Conservation (phyloP, 2,797 vertebrate genomes). For the Tangara arthus region DNA sequence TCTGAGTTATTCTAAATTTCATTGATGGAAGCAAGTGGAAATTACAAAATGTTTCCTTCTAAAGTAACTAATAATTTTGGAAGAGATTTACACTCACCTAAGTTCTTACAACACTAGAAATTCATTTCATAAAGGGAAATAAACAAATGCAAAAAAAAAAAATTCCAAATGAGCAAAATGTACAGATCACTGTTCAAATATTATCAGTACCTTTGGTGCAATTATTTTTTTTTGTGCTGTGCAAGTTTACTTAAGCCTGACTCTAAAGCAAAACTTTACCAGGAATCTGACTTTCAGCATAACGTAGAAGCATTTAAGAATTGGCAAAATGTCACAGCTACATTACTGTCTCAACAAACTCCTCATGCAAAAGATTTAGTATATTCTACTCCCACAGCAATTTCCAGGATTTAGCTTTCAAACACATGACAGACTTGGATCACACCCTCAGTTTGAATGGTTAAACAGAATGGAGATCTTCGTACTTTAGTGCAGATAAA, state of each 20-base stretch:
- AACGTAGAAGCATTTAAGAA: conserved; percentile 70
- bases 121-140: conserved; percentile 44
- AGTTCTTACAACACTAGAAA: conserved; percentile 46
- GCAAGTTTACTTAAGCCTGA: conserved; percentile 66
- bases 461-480: conserved; percentile 69
- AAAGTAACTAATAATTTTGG: conserved; percentile 44
- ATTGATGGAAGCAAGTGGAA: conserved; percentile 48
- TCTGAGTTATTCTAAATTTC: conserved; percentile 27
- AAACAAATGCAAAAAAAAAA: conserved; percentile 33
- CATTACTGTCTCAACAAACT: conserved; percentile 72
- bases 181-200: conserved; percentile 30
- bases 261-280: conserved; percentile 56
- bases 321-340: conserved; percentile 75
- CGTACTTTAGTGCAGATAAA: conserved; percentile 73
- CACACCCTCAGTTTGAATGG: conserved; percentile 65
- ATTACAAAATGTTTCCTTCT: conserved; percentile 51
- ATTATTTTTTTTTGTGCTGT: conserved; percentile 49
- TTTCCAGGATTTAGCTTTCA: conserved; percentile 73
- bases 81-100: conserved; percentile 58
- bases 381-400: conserved; percentile 72
- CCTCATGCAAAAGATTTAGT: conserved; percentile 73
- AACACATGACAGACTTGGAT: conserved; percentile 59
- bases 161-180: conserved; percentile 4
- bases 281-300: conserved; percentile 64
- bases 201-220: conserved; percentile 67